Evolutionary conservation across 1,140 invertebrate genomes (phyloP).

Genomic region (Drosophila pallidifrons): DNA sequence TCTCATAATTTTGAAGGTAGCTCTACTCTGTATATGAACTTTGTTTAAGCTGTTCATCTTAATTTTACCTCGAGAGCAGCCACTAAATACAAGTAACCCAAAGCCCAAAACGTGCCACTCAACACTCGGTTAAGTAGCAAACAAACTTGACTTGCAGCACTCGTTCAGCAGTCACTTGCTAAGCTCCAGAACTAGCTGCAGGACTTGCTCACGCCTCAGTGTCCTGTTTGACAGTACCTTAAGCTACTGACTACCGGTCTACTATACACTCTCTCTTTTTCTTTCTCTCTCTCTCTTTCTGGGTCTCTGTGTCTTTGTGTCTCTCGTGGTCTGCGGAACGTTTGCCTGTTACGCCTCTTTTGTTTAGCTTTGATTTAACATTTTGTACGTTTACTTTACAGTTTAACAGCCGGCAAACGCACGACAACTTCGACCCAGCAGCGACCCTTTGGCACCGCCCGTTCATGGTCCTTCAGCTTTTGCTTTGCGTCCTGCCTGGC

Average conservation of each 20-base stretch:
- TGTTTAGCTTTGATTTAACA: conserved; percentile 83
- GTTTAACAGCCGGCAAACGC: conserved; percentile 75
- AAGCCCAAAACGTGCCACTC: conserved; percentile 39
- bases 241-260: conserved; percentile 32
- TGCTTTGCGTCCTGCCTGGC: neutral
- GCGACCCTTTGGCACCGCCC: neutral
- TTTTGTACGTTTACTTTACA: conserved; percentile 82
- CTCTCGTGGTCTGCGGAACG: conserved; percentile 12
- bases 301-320: conserved; percentile 19
- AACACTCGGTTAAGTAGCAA: conserved; percentile 34
- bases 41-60: neutral
- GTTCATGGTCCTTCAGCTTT: neutral
- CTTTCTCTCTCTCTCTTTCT: neutral
- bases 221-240: conserved; percentile 39
- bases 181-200: conserved; percentile 6
- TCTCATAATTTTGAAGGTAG: too few species aligned
- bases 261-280: too few species aligned
- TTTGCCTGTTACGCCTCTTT: conserved; percentile 72
- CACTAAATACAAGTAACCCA: neutral
- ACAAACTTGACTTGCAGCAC: conserved; percentile 38
- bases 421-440: conserved; percentile 51
- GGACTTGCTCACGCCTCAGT: conserved; percentile 1
- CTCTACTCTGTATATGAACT: too few species aligned
- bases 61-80: conserved; percentile 5
- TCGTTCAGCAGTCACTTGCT: conserved; percentile 30